phyloP scores from a whole-genome alignment of 2,888 invertebrate genomes.

The Pristionchus fissidentatus region DNA sequence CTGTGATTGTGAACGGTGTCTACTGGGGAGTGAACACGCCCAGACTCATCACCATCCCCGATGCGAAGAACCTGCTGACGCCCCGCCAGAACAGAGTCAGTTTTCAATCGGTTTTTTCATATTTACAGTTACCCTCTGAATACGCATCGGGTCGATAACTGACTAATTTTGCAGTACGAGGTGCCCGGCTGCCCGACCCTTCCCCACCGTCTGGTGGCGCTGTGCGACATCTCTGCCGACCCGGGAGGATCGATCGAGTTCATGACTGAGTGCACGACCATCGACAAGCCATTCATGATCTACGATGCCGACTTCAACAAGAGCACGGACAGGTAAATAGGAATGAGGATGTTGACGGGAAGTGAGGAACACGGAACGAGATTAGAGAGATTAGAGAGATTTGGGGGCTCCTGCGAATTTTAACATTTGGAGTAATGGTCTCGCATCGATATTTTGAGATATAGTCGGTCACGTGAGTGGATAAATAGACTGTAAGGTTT shows the following conservation, averaged over 20 bases:
- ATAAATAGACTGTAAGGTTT: not conserved
- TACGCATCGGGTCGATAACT: too few relatives aligned
- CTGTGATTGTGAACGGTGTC: conserved; percentile 96
- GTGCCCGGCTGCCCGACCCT: conserved; percentile 69
- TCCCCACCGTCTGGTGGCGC: conserved; percentile 82
- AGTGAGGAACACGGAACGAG: not conserved
- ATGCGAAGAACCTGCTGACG: conserved; percentile 90
- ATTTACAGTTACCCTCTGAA: not conserved
- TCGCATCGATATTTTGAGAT: too few relatives aligned
- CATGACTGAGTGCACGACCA: conserved; percentile 99
- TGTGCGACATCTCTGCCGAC: conserved; percentile 99
- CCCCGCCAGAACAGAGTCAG: conserved; percentile 46
- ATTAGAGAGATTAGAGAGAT: not conserved
- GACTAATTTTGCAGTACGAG: conserved; percentile 76
- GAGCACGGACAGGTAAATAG: conserved; percentile 87
- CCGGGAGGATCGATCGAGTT: conserved; percentile 88
- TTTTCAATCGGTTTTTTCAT: not conserved
- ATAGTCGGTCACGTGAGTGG: too few relatives aligned
- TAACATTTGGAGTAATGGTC: not conserved
- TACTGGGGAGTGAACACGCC: conserved; percentile 99
- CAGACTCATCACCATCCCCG: conserved; percentile 94
- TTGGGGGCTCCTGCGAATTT: not conserved
- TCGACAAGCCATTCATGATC: conserved; percentile 98
- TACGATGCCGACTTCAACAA: conserved; percentile 98
- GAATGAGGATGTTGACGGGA: not conserved